Percentiles rank a stretch among this genome's conserved stretches.
Conservation (phyloP, 2,888 invertebrate species). For the Eupsilia transversa region DNA sequence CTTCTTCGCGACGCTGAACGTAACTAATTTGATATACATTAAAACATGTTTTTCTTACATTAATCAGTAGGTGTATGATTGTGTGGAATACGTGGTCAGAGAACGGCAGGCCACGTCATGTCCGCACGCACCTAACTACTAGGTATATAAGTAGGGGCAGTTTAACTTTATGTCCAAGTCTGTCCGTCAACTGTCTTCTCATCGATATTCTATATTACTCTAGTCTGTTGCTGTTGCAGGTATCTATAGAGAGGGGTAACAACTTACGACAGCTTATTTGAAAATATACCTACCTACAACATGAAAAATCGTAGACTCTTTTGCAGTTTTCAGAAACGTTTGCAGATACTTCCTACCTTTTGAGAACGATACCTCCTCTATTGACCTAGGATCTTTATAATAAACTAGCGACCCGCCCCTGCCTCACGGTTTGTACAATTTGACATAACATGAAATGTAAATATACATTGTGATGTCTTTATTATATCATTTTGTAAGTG, state of each 20-base stretch:
- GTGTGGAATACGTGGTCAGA: not conserved
- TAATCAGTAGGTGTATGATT: not conserved
- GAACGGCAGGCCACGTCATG: not conserved
- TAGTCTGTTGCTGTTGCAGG: not conserved
- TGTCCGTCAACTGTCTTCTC: not conserved
- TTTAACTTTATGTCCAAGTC: not conserved
- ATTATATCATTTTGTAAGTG: too few relatives aligned
- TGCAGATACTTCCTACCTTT: not conserved
- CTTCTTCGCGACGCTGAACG: not conserved
- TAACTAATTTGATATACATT: conserved; percentile 5
- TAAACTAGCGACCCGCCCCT: too few relatives aligned
- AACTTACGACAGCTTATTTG: not conserved
- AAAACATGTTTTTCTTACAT: conserved; percentile 7
- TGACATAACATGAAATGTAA: too few relatives aligned
- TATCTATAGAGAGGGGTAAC: not conserved
- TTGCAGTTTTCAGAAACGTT: too few relatives aligned
- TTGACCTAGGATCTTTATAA: not conserved
- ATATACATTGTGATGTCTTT: too few relatives aligned
- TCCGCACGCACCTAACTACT: not conserved
- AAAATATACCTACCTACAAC: not conserved
- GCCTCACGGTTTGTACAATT: too few relatives aligned
- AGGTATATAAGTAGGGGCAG: not conserved
- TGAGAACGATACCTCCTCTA: not conserved
- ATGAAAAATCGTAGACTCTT: not conserved
- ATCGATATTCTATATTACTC: not conserved